Evolutionary conservation across 1,140 invertebrate species (phyloP).

Genomic region (Orchestia grillus): DNA sequence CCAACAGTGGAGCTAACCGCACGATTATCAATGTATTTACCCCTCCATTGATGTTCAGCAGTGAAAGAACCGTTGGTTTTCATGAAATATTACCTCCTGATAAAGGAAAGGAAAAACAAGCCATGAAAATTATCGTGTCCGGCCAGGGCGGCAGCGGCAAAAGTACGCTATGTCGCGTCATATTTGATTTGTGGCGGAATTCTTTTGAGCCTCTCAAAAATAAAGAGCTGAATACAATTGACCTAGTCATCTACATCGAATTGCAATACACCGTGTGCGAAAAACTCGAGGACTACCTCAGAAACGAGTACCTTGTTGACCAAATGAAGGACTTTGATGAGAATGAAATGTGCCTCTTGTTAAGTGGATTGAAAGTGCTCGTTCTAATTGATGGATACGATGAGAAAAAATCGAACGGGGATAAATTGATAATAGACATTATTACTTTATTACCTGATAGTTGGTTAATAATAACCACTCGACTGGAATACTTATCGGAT

Average conservation of each 20-base stretch:
- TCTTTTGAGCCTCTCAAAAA: neutral
- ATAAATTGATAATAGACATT: neutral
- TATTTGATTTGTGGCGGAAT: neutral
- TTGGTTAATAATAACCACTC: neutral
- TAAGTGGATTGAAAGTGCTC: neutral
- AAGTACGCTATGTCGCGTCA: neutral
- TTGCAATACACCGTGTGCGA: neutral
- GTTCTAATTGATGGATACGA: neutral
- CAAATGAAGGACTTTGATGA: neutral
- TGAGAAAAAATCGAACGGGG: neutral
- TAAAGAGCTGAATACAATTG: neutral
- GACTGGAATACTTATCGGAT: neutral
- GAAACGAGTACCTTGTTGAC: neutral
- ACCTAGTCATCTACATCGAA: conserved; percentile 4
- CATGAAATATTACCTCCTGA: neutral
- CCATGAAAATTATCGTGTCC: neutral
- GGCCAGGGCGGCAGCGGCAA: conserved; percentile 14
- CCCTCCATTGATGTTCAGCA: neutral
- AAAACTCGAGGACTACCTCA: neutral
- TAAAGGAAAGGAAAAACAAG: neutral
- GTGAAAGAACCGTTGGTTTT: neutral
- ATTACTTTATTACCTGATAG: neutral
- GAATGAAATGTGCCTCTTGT: neutral
- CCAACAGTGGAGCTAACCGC: neutral
- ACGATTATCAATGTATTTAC: neutral